These are phyloP conservation scores for Chamaetylas fuelleborni DNA, from an alignment of 2,113 vertebrate genomes.

Conservation along the genomic window DNA sequence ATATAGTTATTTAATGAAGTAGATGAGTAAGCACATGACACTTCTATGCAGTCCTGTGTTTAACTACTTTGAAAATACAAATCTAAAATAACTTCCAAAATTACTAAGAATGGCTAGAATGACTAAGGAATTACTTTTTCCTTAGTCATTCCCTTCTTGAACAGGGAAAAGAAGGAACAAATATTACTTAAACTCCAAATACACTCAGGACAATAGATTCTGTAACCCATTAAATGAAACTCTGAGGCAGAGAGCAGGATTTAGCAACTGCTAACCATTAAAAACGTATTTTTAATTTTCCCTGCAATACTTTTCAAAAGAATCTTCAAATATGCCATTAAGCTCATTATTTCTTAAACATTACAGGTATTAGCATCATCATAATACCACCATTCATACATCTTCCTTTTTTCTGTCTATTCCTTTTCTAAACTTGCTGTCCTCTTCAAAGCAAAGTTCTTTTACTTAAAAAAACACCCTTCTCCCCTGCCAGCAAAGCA, in stretches of 20 bases:
- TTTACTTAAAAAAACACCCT: not conserved
- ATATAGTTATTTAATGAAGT: not conserved
- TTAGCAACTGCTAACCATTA: not conserved
- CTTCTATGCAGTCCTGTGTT: not conserved
- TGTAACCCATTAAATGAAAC: not conserved
- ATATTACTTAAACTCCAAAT: not conserved
- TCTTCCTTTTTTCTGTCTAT: not conserved
- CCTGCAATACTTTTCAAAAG: not conserved
- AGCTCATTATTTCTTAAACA: slow-evolving; percentile 18
- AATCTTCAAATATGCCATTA: not conserved
- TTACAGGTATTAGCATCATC: not conserved
- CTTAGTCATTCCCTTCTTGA: not conserved
- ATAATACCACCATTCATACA: not conserved
- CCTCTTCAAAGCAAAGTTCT: slow-evolving; percentile 9
- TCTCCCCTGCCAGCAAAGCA: not conserved
- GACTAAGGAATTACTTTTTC: not conserved
- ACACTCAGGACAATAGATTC: not conserved
- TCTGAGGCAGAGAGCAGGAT: not conserved
- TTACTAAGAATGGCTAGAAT: not conserved
- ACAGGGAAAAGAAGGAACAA: not conserved
- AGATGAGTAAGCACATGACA: accelerated
- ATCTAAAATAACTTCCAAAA: not conserved
- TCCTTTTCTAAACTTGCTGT: not conserved
- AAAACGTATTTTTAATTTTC: not conserved
- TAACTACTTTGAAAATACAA: not conserved